A percentile compares a stretch with the other conserved stretches of the same genome.
Evolutionary conservation across 37 sponge, comb jelly and placozoan genomes (phyloP).

Genomic region (Aplysina aerophoba): DNA sequence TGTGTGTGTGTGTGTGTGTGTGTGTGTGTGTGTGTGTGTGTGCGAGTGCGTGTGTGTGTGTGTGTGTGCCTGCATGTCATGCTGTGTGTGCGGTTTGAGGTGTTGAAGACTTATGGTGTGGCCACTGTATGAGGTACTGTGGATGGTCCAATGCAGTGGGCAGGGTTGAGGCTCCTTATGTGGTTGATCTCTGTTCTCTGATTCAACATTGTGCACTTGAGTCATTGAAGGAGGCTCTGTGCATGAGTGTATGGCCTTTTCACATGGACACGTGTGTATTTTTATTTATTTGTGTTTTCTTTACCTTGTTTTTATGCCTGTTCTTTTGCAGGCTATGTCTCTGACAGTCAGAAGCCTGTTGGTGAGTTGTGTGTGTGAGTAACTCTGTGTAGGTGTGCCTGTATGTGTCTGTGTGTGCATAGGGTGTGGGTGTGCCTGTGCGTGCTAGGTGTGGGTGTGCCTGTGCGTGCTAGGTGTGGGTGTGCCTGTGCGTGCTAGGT

Average conservation of each 20-base stretch:
- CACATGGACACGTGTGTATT: too few relatives aligned
- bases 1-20: too few relatives aligned
- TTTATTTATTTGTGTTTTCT: not conserved
- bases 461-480: not conserved
- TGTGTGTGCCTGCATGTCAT: conserved; percentile 23
- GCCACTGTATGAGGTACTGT: conserved; percentile 4
- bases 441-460: not conserved
- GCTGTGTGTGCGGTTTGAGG: too few relatives aligned
- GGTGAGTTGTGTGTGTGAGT: conserved; percentile 8
- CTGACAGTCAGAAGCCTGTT: not conserved
- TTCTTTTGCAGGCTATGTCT: not conserved
- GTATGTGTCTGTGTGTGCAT: not conserved
- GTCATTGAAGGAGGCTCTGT: too few relatives aligned
- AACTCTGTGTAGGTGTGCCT: not conserved
- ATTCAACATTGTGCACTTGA: too few relatives aligned
- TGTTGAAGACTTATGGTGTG: too few relatives aligned
- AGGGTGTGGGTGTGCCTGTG: conserved; percentile 8
- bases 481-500: not conserved
- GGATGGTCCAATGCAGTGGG: too few relatives aligned
- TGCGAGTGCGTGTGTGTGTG: conserved; percentile 21
- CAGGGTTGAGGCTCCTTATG: too few relatives aligned
- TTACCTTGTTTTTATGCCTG: not conserved
- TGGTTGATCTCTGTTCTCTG: too few relatives aligned
- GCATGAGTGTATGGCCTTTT: too few relatives aligned
- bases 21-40: not conserved